A percentile compares a stretch with the other conserved stretches of the same genome.
These are phyloP conservation scores for Hozukius guyotensis DNA, from an alignment of 2,797 vertebrate genomes.

Conservation along the genomic window DNA sequence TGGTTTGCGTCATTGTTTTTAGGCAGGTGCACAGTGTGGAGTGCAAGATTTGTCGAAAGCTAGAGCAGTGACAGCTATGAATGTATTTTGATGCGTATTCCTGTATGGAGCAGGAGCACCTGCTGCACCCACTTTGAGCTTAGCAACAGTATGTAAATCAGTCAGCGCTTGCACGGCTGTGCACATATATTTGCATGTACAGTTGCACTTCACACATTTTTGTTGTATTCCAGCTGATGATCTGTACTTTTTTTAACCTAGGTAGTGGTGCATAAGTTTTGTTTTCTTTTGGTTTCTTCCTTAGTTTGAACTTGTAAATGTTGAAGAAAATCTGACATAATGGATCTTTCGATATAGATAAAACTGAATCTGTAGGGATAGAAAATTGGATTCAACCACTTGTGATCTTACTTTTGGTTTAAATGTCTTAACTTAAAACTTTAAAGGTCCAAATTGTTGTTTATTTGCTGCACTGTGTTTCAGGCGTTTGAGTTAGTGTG, in stretches of 20 bases:
- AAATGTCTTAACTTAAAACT: background rate
- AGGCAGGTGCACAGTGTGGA: background rate
- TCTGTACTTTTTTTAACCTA: background rate
- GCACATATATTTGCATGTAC: constrained; percentile 18
- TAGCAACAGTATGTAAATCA: background rate
- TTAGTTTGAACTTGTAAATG: constrained; percentile 1
- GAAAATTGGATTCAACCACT: background rate
- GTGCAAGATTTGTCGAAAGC: background rate
- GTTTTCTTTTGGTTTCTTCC: background rate
- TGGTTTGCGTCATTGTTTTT: constrained; percentile 5
- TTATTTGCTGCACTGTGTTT: background rate
- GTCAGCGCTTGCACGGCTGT: background rate
- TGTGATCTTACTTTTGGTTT: background rate
- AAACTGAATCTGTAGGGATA: background rate
- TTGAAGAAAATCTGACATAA: background rate
- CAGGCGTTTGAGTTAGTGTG: background rate
- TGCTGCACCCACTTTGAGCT: background rate
- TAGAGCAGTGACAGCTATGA: background rate
- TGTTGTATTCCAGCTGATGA: background rate
- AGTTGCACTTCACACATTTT: background rate
- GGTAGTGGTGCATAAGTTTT: background rate
- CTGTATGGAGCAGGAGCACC: background rate
- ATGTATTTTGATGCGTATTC: constrained; percentile 32
- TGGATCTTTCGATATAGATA: background rate
- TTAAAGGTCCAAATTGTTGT: background rate